These are phyloP conservation scores for Archaeoteleia sp. DNA, from an alignment of 2,888 invertebrate species.

Conservation along the genomic window DNA sequence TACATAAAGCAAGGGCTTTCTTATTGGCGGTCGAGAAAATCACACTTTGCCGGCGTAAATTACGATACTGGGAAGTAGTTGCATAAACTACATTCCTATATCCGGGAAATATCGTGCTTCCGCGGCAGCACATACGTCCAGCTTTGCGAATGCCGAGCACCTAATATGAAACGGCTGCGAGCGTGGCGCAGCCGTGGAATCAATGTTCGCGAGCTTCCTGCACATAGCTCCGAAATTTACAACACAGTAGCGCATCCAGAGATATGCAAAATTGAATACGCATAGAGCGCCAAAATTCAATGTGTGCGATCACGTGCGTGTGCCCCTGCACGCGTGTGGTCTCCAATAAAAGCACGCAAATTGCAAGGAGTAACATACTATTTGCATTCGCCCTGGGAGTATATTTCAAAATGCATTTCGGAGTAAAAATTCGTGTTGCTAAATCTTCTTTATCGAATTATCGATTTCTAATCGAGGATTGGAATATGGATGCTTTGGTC, in stretches of 20 bases:
- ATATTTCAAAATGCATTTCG: slow-evolving; percentile 19
- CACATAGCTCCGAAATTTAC: slow-evolving; percentile 40
- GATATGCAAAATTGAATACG: slow-evolving; percentile 51
- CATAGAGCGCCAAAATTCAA: slow-evolving; percentile 42
- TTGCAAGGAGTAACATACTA: slow-evolving; percentile 42
- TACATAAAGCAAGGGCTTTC: slow-evolving; percentile 43
- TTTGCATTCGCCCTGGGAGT: slow-evolving; percentile 24
- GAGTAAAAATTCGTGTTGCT: slow-evolving; percentile 17
- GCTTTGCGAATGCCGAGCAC: slow-evolving; percentile 40
- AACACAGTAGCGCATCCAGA: slow-evolving; percentile 34
- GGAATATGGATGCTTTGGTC: too few species aligned
- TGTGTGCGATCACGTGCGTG: slow-evolving; percentile 17
- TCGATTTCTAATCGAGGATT: too few species aligned
- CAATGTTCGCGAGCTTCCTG: slow-evolving; percentile 46
- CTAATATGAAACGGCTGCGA: slow-evolving; percentile 46
- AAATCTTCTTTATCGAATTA: slow-evolving; percentile 10
- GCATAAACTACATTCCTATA: slow-evolving; percentile 49
- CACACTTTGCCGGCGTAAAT: slow-evolving; percentile 49
- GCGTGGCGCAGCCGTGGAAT: slow-evolving; percentile 32
- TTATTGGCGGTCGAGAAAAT: slow-evolving; percentile 45
- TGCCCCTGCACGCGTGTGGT: not conserved
- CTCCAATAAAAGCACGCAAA: slow-evolving; percentile 39
- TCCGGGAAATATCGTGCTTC: slow-evolving; percentile 29
- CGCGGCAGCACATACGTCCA: slow-evolving; percentile 42
- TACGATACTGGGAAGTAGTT: slow-evolving; percentile 54